Evolutionary conservation across 2,888 invertebrate species (phyloP).

Genomic region (Malachius bipustulatus): DNA sequence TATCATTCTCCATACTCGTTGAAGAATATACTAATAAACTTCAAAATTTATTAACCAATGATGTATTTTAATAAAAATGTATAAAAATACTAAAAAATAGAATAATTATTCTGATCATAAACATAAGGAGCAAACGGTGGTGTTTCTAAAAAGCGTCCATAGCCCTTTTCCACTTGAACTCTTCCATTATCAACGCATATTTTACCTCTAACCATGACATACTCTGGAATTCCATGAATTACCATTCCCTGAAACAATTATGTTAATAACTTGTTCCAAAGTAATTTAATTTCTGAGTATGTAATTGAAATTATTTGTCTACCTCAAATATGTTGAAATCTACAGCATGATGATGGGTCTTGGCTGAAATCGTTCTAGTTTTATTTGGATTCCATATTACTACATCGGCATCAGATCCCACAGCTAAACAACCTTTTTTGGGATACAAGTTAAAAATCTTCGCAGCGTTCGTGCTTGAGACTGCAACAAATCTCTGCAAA

Average conservation of each 20-base stretch:
- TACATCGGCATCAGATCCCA: constrained; percentile 92
- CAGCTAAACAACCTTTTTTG: constrained; percentile 83
- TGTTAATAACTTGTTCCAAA: too few species aligned
- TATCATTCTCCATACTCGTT: too few species aligned
- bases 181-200: constrained; percentile 88
- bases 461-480: constrained; percentile 92
- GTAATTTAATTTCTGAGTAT: constrained; percentile 5
- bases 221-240: constrained; percentile 85
- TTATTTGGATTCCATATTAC: constrained; percentile 91
- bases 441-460: constrained; percentile 97
- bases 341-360: constrained; percentile 82
- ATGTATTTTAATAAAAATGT: too few species aligned
- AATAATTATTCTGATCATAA: constrained; percentile 43
- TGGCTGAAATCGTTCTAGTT: constrained; percentile 77
- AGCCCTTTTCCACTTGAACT: constrained; percentile 77
- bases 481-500: constrained; percentile 87
- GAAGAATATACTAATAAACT: too few species aligned
- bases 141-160: constrained; percentile 76
- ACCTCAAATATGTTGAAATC: constrained; percentile 98
- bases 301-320: constrained; percentile 10
- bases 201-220: constrained; percentile 83
- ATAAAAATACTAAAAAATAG: too few species aligned
- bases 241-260: constrained; percentile 71
- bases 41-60: too few species aligned
- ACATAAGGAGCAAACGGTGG: constrained; percentile 62